A percentile compares a stretch with the other conserved stretches of the same genome.
Evolutionary conservation across 2,888 invertebrate species (phyloP).

Genomic region (Cataglyphis cursor): DNA sequence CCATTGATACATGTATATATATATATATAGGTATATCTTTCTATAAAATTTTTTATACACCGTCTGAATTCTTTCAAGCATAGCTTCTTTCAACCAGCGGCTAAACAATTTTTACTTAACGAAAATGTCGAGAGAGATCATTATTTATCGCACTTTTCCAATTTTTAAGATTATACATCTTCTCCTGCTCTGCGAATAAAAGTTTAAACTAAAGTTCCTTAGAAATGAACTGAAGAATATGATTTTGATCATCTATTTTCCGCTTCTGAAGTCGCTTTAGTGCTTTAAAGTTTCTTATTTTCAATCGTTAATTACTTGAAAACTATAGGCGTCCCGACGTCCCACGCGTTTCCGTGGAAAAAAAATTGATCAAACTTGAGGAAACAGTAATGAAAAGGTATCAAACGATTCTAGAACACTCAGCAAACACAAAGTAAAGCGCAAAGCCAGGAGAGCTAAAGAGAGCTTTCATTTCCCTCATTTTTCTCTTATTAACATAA

Average conservation of each 20-base stretch:
- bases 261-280: conserved; percentile 6
- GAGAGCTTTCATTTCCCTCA: background rate
- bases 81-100: background rate
- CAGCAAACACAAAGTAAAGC: background rate
- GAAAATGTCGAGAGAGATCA: conserved; percentile 28
- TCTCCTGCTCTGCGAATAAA: conserved; percentile 10
- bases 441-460: background rate
- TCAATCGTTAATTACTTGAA: conserved; percentile 42
- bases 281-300: background rate
- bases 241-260: conserved; percentile 42
- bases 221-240: conserved; percentile 39
- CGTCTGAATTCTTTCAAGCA: conserved; percentile 1
- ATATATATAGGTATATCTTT: background rate
- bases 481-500: background rate
- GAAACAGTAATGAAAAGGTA: background rate
- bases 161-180: conserved; percentile 42
- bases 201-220: conserved; percentile 24
- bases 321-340: background rate
- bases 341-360: background rate
- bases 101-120: conserved; percentile 39
- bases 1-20: background rate
- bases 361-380: background rate
- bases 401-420: background rate
- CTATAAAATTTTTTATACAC: background rate
- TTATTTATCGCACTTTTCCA: conserved; percentile 39